Evolutionary conservation across 2,888 invertebrate species (phyloP).

Genomic region (Andrena trimmerana): DNA sequence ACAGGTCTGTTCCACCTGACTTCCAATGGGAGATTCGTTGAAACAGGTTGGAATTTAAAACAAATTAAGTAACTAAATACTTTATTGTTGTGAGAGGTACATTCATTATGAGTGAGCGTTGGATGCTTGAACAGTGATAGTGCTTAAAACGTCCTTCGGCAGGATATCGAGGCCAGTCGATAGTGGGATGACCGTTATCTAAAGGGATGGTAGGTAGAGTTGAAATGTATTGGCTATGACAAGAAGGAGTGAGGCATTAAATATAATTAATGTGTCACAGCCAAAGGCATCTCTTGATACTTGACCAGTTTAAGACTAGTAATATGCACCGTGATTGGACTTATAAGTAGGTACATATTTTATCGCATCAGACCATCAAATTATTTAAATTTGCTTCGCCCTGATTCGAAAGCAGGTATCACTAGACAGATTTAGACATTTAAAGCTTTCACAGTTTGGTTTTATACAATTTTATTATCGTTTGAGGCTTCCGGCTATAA

Average conservation of each 20-base stretch:
- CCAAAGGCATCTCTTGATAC: neutral
- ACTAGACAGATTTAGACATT: neutral
- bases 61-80: no score
- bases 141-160: constrained; percentile 50
- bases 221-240: constrained; percentile 3
- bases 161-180: constrained; percentile 67
- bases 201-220: constrained; percentile 18
- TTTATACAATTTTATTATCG: no score
- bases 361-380: neutral
- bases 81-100: neutral
- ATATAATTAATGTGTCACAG: constrained; percentile 6
- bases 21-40: no score
- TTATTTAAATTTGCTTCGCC: neutral
- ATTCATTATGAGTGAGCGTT: constrained; percentile 54
- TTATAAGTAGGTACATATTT: neutral
- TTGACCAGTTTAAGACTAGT: neutral
- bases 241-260: neutral
- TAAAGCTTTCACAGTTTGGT: no score
- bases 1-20: no score
- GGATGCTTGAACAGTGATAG: constrained; percentile 50
- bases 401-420: neutral
- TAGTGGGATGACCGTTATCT: constrained; percentile 57
- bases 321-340: neutral
- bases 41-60: no score
- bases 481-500: no score